A percentile compares a stretch with the other conserved stretches of the same genome.
Evolutionary conservation across 1,140 invertebrate species (phyloP).

Genomic region (Drosophila ambigua): DNA sequence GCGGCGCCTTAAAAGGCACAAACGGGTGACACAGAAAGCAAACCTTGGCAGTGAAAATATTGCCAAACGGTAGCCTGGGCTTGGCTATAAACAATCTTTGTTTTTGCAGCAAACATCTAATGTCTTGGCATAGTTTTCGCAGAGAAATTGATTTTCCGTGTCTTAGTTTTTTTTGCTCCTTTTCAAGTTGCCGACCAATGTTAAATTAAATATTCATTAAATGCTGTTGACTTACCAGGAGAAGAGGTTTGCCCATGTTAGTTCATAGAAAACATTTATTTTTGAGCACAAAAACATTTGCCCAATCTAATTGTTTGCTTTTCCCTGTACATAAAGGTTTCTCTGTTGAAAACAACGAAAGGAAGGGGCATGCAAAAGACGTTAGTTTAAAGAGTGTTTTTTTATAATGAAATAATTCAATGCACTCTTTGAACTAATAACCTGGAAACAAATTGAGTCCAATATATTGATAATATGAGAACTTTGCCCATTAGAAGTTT

Average conservation of each 20-base stretch:
- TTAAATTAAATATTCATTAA: conserved; percentile 14
- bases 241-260: conserved; percentile 7
- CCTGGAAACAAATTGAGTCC: too few species aligned
- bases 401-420: too few species aligned
- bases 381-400: too few species aligned
- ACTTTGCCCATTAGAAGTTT: too few species aligned
- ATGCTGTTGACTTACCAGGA: conserved; percentile 25
- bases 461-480: too few species aligned
- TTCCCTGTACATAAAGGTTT: too few species aligned
- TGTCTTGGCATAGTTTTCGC: conserved; percentile 47
- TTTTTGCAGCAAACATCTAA: conserved; percentile 19
- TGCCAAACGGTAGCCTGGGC: conserved; percentile 33
- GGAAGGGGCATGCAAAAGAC: too few species aligned
- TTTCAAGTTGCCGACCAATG: conserved; percentile 8
- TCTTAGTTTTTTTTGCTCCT: conserved; percentile 3
- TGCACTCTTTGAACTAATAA: too few species aligned
- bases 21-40: conserved; percentile 46
- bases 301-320: too few species aligned
- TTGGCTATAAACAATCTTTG: conserved; percentile 26
- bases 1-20: conserved; percentile 57
- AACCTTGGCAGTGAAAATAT: conserved; percentile 62
- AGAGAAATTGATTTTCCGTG: conserved; percentile 35
- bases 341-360: too few species aligned
- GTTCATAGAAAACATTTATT: too few species aligned
- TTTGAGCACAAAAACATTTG: too few species aligned